These are phyloP conservation scores for Atherinomorus stipes DNA, from an alignment of 2,113 vertebrate genomes.

Conservation along the genomic window DNA sequence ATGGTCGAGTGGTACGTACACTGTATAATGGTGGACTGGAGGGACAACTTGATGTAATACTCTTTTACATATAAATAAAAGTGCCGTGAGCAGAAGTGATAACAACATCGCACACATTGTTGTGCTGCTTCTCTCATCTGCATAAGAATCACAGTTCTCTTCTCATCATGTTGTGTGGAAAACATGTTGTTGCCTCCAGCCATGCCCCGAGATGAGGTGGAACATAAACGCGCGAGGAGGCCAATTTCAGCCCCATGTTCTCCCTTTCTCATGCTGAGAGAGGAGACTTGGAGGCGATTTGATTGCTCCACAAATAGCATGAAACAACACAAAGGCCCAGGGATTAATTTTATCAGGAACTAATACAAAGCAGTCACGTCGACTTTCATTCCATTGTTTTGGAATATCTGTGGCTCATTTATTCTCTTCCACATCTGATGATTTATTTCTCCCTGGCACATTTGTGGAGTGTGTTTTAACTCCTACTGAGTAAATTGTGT, in stretches of 20 bases:
- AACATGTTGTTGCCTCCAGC: slow-evolving; percentile 44
- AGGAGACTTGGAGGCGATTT: slow-evolving; percentile 9
- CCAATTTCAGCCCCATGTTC: slow-evolving; percentile 31
- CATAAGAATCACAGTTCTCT: slow-evolving; percentile 36
- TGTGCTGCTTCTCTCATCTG: slow-evolving; percentile 36
- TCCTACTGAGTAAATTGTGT: background rate
- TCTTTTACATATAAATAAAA: slow-evolving; percentile 58
- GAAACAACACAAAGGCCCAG: slow-evolving; percentile 17
- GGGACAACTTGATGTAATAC: slow-evolving; percentile 37
- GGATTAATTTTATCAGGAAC: slow-evolving; percentile 8
- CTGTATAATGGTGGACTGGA: slow-evolving; percentile 17
- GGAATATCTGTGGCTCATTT: slow-evolving; percentile 4
- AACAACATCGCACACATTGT: slow-evolving; percentile 15
- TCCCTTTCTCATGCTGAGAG: slow-evolving; percentile 15
- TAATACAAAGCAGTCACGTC: slow-evolving; percentile 6
- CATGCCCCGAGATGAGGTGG: slow-evolving; percentile 56
- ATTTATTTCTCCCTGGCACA: slow-evolving; percentile 6
- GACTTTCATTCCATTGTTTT: background rate
- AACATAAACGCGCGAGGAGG: slow-evolving; percentile 43
- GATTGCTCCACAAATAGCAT: slow-evolving; percentile 22
- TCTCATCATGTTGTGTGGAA: slow-evolving; percentile 39
- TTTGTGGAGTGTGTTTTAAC: background rate
- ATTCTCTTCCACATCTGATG: slow-evolving; percentile 6
- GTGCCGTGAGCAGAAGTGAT: slow-evolving; percentile 34
- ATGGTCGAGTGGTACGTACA: slow-evolving; percentile 29